phyloP scores from a whole-genome alignment of 1,140 invertebrate genomes.

The Lucilia sericata region DNA sequence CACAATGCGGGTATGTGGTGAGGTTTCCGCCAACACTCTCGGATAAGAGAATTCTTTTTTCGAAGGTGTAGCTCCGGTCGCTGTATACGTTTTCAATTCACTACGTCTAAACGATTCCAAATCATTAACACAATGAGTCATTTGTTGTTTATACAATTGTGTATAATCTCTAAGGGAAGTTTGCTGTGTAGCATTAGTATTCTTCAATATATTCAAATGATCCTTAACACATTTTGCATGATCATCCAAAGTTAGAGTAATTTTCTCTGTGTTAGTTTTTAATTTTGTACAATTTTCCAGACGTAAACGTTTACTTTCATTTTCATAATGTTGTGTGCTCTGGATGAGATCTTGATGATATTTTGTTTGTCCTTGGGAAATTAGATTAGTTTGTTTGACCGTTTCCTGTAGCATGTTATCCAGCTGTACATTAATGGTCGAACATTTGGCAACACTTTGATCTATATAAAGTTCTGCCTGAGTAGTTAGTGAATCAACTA shows the following conservation, averaged over 20 bases:
- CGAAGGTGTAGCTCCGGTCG: conserved; percentile 73
- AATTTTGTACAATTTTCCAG: conserved; percentile 44
- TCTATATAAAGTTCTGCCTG: conserved; percentile 50
- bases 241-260: conserved; percentile 50
- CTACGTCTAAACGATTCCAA: conserved; percentile 65
- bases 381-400: background rate
- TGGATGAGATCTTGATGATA: conserved; percentile 16
- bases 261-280: conserved; percentile 46
- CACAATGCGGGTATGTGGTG: conserved; percentile 78
- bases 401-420: conserved; percentile 51
- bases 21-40: conserved; percentile 72
- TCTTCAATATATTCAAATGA: conserved; percentile 46
- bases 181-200: conserved; percentile 49
- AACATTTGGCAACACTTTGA: conserved; percentile 54
- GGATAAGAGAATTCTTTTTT: conserved; percentile 75
- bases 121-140: conserved; percentile 54
- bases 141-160: conserved; percentile 51
- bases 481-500: background rate
- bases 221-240: conserved; percentile 49
- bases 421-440: conserved; percentile 54
- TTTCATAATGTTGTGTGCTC: conserved; percentile 43
- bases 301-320: conserved; percentile 46
- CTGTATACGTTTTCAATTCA: conserved; percentile 69
- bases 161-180: conserved; percentile 53
- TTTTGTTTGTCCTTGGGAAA: background rate